phyloP scores from a whole-genome alignment of 2,113 vertebrate genomes.

The Nyctibius bracteatus region DNA sequence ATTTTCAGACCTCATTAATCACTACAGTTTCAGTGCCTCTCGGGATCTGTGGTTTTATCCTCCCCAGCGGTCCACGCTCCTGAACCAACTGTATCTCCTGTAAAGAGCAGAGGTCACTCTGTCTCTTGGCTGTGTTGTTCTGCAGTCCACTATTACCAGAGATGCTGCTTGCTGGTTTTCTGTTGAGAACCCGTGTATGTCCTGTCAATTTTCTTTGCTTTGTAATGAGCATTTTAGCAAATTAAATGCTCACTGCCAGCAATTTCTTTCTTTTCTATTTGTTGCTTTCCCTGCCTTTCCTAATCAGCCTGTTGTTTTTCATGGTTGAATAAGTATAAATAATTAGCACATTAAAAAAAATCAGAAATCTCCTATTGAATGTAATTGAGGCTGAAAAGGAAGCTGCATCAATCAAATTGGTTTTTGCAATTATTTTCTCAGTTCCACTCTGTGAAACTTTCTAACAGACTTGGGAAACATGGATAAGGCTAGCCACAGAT shows the following conservation, averaged over 20 bases:
- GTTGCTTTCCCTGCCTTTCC: neutral
- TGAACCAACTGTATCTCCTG: neutral
- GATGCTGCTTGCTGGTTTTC: neutral
- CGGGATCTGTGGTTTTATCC: constrained; percentile 13
- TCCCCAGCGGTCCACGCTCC: neutral
- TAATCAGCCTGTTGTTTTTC: neutral
- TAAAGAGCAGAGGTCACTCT: neutral
- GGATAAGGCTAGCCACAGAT: neutral
- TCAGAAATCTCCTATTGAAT: neutral
- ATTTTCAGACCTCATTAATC: neutral
- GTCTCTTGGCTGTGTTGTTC: neutral
- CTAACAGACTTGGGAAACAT: neutral
- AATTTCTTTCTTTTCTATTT: neutral
- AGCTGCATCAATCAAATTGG: neutral
- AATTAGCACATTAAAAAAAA: neutral
- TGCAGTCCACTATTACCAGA: neutral
- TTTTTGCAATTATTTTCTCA: constrained; percentile 5
- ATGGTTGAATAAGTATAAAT: neutral
- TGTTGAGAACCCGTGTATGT: neutral
- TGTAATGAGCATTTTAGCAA: neutral
- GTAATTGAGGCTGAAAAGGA: neutral
- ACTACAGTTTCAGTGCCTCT: neutral
- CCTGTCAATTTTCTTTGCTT: neutral
- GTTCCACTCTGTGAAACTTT: neutral
- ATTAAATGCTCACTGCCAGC: neutral